Evolutionary conservation across 2,797 vertebrate genomes (phyloP).

Genomic region (Odontamblyopus rebecca): DNA sequence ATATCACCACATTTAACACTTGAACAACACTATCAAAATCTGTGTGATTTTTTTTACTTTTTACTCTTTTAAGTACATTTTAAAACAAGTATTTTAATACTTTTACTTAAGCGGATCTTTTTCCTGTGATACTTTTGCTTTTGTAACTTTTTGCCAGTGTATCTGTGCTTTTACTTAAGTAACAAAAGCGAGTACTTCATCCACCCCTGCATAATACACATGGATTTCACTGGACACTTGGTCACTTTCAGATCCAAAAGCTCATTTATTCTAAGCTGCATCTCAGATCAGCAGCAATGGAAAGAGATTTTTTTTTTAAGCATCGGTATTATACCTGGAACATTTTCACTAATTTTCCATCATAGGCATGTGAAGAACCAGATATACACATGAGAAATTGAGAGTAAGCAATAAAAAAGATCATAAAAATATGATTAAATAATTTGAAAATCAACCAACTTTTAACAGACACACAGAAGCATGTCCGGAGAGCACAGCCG

Average conservation of each 20-base stretch:
- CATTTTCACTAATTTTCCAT: background rate
- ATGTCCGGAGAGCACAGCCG: background rate
- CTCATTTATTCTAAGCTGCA: background rate
- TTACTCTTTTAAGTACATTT: no score
- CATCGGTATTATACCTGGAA: background rate
- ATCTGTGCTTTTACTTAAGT: no score
- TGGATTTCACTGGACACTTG: no score
- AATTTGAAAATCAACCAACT: background rate
- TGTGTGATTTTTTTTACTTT: no score
- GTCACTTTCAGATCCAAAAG: background rate
- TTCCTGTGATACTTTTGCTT: no score
- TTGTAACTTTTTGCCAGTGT: no score
- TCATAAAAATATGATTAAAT: background rate
- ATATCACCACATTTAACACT: no score
- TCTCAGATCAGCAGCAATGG: background rate
- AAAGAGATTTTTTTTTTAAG: background rate
- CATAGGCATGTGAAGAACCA: background rate
- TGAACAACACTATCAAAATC: no score
- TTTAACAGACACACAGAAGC: background rate
- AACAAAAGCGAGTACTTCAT: no score
- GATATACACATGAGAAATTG: background rate
- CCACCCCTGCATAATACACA: background rate
- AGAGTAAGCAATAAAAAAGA: background rate
- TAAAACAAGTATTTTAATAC: no score
- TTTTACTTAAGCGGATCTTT: no score